Evolutionary conservation across 1,140 invertebrate species (phyloP), one percentile per base, ranked within the genome.

Genomic region (Pentalonia nigronervosa): DNA sequence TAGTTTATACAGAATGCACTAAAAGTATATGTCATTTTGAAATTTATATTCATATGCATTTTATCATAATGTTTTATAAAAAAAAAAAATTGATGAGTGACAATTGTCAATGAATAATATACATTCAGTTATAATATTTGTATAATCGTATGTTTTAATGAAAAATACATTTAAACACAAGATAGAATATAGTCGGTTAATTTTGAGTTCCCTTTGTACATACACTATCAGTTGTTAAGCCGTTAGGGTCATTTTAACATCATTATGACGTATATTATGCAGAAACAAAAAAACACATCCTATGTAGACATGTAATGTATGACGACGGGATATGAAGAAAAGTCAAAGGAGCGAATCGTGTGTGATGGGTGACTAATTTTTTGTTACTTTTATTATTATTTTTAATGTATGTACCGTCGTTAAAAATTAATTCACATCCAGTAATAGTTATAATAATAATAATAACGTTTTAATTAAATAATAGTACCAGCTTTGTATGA

Each of bases 231-330:
- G 50, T 56, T 53, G 88, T 89, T 56, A 25, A 36, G 47, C 48
- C n/a, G 34, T 36, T 89, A 89, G 87, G 87, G 48, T 88, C 47
- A 45, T 84, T 84, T 84, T 84, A 88, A 88, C 86, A 23, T 89
- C 88, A 89, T 89, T 89, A 89, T 89, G 21, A 36, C 50, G 88
- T 89, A 89, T 89, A 89, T 89, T 89, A 89, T 89, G 88, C 88
- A 89, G 48, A 56, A 89, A 89, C 88, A 56, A 89, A 89, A 56
- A 89, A 56, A 50, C 50, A 56, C 88, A 56, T 89, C 88, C 48
- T 89, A 56, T 25, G 47, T 50, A 30, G 23, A n/a, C 25, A 50
- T 48, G 47, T 48, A 83, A 88, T 36, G 8, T 53, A 89, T 25
- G 8, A 56, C n/a, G 34, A 90, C 56, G 17, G 41, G 14, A 30